Evolutionary conservation across 2,113 vertebrate genomes (phyloP).

Genomic region (Ictalurus furcatus): DNA sequence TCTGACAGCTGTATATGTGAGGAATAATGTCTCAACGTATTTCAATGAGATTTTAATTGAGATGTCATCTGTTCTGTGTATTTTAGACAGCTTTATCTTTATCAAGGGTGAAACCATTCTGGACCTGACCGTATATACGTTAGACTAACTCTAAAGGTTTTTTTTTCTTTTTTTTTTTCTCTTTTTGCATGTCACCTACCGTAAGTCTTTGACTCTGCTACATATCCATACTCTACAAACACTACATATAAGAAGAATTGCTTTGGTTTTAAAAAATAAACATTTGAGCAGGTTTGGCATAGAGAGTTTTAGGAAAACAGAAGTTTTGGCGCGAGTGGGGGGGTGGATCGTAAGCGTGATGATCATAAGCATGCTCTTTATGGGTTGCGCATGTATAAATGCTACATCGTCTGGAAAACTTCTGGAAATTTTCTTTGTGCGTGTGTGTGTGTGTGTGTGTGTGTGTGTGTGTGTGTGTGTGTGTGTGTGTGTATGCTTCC

Average conservation of each 20-base stretch:
- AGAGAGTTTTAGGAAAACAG: conserved; percentile 64
- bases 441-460: conserved; percentile 32
- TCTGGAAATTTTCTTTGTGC: not conserved
- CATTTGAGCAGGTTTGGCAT: conserved; percentile 75
- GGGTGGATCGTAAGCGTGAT: conserved; percentile 44
- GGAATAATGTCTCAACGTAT: not conserved
- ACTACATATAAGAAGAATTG: conserved; percentile 70
- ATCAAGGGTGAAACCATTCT: conserved; percentile 30
- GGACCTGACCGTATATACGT: conserved; percentile 5
- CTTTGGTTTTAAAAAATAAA: conserved; percentile 83
- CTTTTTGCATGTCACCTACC: conserved; percentile 75
- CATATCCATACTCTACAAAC: conserved; percentile 71
- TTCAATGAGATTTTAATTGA: not conserved
- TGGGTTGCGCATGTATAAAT: conserved; percentile 52
- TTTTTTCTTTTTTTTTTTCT: conserved; percentile 11
- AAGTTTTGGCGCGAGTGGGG: conserved; percentile 57
- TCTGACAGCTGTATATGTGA: not conserved
- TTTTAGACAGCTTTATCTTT: not conserved
- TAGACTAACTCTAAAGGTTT: not conserved
- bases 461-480: conserved; percentile 36
- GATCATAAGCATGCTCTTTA: conserved; percentile 25
- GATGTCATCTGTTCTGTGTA: not conserved
- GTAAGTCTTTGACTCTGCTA: conserved; percentile 78
- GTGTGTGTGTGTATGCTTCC: conserved; percentile 28
- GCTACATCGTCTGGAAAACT: conserved; percentile 67